Percentiles rank a stretch among this genome's conserved stretches.
Evolutionary conservation across 2,888 invertebrate species (phyloP).

Genomic region (Lydus trimaculatus): DNA sequence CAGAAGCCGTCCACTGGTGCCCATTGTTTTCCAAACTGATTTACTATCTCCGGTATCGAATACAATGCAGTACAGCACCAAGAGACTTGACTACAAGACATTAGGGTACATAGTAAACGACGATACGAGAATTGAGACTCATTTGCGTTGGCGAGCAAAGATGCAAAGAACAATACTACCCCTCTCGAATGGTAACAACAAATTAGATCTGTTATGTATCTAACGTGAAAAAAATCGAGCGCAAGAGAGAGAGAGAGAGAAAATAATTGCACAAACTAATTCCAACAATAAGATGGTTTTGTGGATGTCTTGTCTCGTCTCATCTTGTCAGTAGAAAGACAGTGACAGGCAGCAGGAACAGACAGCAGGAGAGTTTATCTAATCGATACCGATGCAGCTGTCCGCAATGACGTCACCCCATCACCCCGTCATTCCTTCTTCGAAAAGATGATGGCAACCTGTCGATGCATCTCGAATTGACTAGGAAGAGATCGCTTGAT

Average conservation of each 20-base stretch:
- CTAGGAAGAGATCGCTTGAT: conserved; percentile 16
- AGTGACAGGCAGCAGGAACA: conserved; percentile 45
- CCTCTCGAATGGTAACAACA: neutral
- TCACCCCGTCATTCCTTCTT: conserved; percentile 43
- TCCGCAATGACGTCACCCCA: conserved; percentile 60
- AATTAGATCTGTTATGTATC: neutral
- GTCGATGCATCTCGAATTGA: conserved; percentile 26
- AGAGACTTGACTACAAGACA: conserved; percentile 22
- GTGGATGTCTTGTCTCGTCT: conserved; percentile 31
- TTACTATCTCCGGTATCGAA: conserved; percentile 53
- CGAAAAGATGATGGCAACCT: conserved; percentile 35
- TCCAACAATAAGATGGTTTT: conserved; percentile 9
- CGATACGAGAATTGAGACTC: conserved; percentile 2
- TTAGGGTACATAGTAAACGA: conserved; percentile 24
- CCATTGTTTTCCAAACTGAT: conserved; percentile 55
- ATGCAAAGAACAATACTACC: neutral
- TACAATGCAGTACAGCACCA: conserved; percentile 56
- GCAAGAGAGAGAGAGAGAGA: no score
- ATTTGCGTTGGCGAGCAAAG: neutral
- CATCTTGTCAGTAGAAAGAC: conserved; percentile 42
- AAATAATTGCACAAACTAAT: neutral
- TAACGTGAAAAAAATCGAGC: neutral
- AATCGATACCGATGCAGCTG: conserved; percentile 61
- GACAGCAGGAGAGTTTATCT: conserved; percentile 46
- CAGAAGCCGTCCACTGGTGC: conserved; percentile 31